Conservation (phyloP, 2,888 invertebrate genomes). For the Hyppa rectilinea region DNA sequence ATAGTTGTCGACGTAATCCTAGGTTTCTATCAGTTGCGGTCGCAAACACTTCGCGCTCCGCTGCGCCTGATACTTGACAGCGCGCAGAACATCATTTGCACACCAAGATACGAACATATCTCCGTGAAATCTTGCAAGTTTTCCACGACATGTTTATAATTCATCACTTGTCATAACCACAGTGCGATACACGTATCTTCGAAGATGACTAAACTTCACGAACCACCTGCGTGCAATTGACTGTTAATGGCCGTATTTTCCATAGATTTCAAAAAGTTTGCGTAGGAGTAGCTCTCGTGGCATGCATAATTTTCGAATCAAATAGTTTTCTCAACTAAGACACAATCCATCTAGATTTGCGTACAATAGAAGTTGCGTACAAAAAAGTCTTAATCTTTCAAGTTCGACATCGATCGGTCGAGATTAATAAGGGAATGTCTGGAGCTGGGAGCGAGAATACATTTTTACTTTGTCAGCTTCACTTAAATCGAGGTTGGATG, state of each 20-base stretch:
- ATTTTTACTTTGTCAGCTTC: conserved; percentile 1
- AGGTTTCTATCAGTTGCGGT: conserved; percentile 90
- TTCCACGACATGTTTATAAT: conserved; percentile 36
- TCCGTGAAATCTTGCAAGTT: conserved; percentile 39
- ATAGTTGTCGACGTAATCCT: conserved; percentile 86
- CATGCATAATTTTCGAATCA: conserved; percentile 55
- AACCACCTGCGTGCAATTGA: conserved; percentile 18
- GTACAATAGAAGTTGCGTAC: conserved; percentile 1
- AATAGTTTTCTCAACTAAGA: conserved; percentile 35
- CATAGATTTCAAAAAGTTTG: conserved; percentile 46
- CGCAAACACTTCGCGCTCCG: conserved; percentile 86
- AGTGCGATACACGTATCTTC: conserved; percentile 17
- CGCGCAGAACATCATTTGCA: conserved; percentile 72
- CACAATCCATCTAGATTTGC: conserved; percentile 20
- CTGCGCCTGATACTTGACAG: conserved; percentile 74
- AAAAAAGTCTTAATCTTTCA: conserved; percentile 9
- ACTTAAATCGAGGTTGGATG: neutral
- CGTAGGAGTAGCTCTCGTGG: conserved; percentile 59
- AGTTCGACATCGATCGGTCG: neutral
- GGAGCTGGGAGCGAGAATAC: neutral
- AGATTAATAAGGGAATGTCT: conserved; percentile 16
- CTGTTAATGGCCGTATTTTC: conserved; percentile 49
- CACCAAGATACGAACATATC: conserved; percentile 58
- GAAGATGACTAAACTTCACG: conserved; percentile 37
- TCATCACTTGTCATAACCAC: conserved; percentile 22